Evolutionary conservation across 2,113 vertebrate species (phyloP).

Genomic region (Aegithalos caudatus): DNA sequence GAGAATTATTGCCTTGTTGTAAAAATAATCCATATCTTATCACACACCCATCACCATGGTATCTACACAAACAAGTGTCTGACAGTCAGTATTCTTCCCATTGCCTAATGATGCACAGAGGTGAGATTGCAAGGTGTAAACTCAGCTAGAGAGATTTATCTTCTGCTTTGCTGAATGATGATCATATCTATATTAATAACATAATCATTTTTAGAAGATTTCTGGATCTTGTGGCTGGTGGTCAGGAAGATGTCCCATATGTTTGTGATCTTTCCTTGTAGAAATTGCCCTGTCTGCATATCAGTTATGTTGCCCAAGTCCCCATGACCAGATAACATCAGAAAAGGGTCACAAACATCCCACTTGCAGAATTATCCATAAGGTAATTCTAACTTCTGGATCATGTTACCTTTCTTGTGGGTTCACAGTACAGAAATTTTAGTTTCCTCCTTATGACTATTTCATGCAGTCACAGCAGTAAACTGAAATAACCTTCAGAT

Average conservation of each 20-base stretch:
- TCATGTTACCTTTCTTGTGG: background rate
- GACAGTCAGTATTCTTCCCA: background rate
- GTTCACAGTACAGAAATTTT: background rate
- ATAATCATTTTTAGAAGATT: background rate
- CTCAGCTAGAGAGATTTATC: background rate
- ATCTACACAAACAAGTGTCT: background rate
- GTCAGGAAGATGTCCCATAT: background rate
- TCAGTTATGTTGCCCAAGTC: background rate
- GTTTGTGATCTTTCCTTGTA: background rate
- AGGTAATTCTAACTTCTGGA: background rate
- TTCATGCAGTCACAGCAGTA: background rate
- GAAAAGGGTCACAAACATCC: background rate
- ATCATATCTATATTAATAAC: background rate
- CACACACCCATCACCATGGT: background rate
- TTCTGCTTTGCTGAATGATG: background rate
- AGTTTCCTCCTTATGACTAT: background rate
- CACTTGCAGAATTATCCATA: background rate
- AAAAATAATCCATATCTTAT: slow-evolving; percentile 2
- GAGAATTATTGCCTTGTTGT: slow-evolving; percentile 47
- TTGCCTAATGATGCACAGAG: background rate
- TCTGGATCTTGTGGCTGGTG: background rate
- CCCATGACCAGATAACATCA: background rate
- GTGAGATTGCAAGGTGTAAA: background rate
- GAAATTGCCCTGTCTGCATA: background rate
- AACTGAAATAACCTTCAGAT: background rate